Percentiles rank a stretch among this genome's conserved stretches.
These are phyloP conservation scores for Megalops cyprinoides DNA, from an alignment of 2,797 vertebrate species.

Conservation along the genomic window DNA sequence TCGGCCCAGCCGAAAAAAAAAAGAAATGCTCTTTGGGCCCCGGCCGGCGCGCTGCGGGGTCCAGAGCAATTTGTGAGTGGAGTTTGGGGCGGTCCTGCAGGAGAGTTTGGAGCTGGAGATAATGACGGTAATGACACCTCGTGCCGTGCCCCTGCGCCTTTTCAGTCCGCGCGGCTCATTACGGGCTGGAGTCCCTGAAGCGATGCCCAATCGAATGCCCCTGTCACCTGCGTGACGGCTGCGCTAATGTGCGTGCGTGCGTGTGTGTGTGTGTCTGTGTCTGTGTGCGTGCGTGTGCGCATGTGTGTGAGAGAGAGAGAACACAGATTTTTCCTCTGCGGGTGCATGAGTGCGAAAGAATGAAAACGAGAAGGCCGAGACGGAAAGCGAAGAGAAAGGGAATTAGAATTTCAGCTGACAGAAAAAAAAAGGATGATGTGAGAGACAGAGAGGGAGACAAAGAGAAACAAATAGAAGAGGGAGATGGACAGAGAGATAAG, in stretches of 20 bases:
- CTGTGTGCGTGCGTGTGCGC: background rate
- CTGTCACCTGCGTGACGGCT: background rate
- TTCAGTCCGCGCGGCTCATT: constrained; percentile 1
- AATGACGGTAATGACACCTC: background rate
- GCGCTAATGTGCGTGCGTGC: background rate
- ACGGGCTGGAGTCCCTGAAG: background rate
- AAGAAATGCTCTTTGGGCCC: too few relatives aligned
- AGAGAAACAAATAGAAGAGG: constrained; percentile 9
- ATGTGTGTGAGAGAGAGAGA: background rate
- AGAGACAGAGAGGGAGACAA: background rate
- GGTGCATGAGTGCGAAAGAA: background rate
- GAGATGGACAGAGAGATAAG: constrained; percentile 11
- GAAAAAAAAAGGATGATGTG: constrained; percentile 5
- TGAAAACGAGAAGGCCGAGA: background rate
- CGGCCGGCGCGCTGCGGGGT: background rate
- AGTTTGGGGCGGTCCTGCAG: background rate
- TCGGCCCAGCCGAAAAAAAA: too few relatives aligned
- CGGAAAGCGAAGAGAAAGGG: background rate
- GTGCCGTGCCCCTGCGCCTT: background rate
- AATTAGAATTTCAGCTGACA: background rate
- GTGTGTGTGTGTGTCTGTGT: background rate
- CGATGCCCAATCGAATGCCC: background rate
- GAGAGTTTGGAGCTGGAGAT: background rate
- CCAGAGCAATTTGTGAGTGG: background rate
- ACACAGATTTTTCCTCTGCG: background rate